A percentile compares a stretch with the other conserved stretches of the same genome.
These are phyloP conservation scores for Tipula lateralis DNA, from an alignment of 2,888 invertebrate species.

Conservation along the genomic window DNA sequence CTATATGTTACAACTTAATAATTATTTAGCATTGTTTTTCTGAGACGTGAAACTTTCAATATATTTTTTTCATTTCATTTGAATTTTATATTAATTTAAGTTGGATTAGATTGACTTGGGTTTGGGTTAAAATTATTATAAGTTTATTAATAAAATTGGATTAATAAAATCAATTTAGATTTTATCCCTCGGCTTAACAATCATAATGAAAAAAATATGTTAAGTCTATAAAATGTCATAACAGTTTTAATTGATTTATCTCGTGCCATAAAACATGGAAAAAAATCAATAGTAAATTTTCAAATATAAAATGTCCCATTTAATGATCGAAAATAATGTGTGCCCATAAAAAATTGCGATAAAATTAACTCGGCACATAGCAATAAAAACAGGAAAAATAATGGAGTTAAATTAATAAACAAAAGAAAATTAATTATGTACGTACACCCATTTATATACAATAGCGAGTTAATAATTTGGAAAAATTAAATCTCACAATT, in stretches of 20 bases:
- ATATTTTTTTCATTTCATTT: too few relatives aligned
- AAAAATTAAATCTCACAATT: background rate
- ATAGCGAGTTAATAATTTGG: background rate
- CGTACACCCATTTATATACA: background rate
- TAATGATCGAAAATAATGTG: background rate
- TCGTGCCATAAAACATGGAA: background rate
- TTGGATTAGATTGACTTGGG: too few relatives aligned
- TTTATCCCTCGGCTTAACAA: background rate
- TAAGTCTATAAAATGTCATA: background rate
- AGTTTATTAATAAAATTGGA: background rate
- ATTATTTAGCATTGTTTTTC: too few relatives aligned
- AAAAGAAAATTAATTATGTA: background rate
- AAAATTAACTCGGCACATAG: background rate
- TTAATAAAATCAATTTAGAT: background rate
- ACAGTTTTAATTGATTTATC: background rate
- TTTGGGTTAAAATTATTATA: too few relatives aligned
- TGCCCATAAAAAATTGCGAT: background rate
- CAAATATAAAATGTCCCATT: background rate
- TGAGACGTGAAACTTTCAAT: too few relatives aligned
- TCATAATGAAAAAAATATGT: background rate
- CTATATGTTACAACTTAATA: too few relatives aligned
- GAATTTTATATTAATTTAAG: too few relatives aligned
- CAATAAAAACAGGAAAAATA: background rate
- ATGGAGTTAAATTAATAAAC: background rate
- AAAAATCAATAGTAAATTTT: background rate